phyloP scores from a whole-genome alignment of 2,113 vertebrate species.

The Uria lomvia region DNA sequence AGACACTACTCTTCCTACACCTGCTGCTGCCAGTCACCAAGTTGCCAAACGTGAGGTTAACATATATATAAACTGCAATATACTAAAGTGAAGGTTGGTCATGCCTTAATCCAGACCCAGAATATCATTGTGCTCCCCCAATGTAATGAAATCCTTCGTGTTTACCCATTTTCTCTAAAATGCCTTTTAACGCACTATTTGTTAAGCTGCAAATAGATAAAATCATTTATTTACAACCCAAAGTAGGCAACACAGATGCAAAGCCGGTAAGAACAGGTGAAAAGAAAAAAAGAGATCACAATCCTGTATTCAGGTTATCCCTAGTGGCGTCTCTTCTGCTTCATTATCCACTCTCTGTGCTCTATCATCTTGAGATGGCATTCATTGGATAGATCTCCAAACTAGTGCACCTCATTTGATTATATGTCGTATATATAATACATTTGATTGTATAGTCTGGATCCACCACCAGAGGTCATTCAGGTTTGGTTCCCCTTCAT shows the following conservation, averaged over 20 bases:
- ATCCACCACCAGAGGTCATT: not conserved
- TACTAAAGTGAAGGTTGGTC: not conserved
- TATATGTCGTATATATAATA: not conserved
- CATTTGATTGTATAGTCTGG: not conserved
- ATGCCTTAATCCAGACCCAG: not conserved
- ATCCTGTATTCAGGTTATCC: not conserved
- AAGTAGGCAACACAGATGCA: not conserved
- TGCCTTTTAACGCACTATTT: not conserved
- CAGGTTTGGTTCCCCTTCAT: not conserved
- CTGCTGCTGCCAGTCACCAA: not conserved
- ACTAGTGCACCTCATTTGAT: not conserved
- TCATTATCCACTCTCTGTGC: not conserved
- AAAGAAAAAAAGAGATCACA: not conserved
- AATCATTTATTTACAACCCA: not conserved
- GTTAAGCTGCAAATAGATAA: not conserved
- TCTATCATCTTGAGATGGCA: not conserved
- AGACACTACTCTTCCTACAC: not conserved
- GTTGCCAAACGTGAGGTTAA: not conserved
- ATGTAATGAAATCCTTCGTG: not conserved
- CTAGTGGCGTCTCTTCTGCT: not conserved
- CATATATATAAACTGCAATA: not conserved
- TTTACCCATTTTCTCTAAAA: not conserved
- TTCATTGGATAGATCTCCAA: not conserved
- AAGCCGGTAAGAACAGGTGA: not conserved
- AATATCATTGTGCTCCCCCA: not conserved